Evolutionary conservation across 92 coral and sea anemone genomes (phyloP).

Genomic region (Porites lobata): DNA sequence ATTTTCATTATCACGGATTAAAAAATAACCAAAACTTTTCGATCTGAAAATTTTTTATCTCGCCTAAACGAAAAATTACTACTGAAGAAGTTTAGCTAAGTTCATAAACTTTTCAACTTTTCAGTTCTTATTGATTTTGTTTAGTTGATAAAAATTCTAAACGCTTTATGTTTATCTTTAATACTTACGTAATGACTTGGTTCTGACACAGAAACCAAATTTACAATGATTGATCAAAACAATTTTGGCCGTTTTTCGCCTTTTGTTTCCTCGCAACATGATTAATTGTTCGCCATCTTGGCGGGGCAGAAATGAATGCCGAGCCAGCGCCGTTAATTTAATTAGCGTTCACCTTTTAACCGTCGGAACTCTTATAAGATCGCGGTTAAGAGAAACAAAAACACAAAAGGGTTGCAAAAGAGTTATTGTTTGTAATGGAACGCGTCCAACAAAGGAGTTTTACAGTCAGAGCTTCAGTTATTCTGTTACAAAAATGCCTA

Average conservation of each 20-base stretch:
- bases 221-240: not conserved
- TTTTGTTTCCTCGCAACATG: not conserved
- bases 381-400: not conserved
- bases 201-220: not conserved
- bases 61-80: no score
- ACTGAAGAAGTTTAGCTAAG: no score
- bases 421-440: slow-evolving; percentile 28
- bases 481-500: not conserved
- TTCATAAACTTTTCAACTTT: no score
- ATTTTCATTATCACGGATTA: no score
- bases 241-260: not conserved
- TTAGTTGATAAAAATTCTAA: not conserved
- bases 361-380: not conserved
- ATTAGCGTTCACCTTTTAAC: slow-evolving; percentile 12
- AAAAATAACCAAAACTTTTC: no score
- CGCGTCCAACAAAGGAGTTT: slow-evolving; percentile 23
- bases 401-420: slow-evolving; percentile 10
- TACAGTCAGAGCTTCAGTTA: not conserved
- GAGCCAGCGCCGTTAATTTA: not conserved
- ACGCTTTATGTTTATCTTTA: not conserved
- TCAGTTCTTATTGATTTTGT: no score
- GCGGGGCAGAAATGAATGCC: not conserved
- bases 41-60: no score
- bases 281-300: not conserved
- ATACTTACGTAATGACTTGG: not conserved